Percentiles rank a stretch among this genome's conserved stretches.
phyloP scores from a whole-genome alignment of 2,888 invertebrate genomes.

The Dorcus hopei region DNA sequence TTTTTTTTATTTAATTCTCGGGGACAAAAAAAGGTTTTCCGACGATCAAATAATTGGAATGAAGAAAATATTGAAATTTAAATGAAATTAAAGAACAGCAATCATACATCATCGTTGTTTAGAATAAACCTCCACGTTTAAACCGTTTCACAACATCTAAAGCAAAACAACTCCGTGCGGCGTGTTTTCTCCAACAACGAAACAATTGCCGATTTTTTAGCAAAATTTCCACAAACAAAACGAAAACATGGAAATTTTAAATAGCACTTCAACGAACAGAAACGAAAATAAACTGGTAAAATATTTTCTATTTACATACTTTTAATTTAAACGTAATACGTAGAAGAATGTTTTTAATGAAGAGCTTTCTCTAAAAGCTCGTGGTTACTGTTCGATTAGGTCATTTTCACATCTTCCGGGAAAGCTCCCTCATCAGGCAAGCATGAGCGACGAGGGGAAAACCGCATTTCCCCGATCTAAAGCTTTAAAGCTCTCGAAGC shows the following conservation, averaged over 20 bases:
- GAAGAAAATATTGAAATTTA: too few species aligned
- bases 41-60: too few species aligned
- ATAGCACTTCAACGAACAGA: too few species aligned
- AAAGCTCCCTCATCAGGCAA: conserved; percentile 22
- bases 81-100: not conserved
- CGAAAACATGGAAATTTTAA: too few species aligned
- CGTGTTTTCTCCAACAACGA: not conserved
- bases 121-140: not conserved
- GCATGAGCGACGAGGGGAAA: not conserved
- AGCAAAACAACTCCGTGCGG: not conserved
- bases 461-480: not conserved
- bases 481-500: too few species aligned
- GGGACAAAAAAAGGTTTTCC: too few species aligned
- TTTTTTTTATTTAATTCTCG: too few species aligned
- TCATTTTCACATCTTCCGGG: conserved; percentile 29
- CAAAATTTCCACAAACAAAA: too few species aligned
- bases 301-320: too few species aligned
- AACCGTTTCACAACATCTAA: not conserved
- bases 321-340: too few species aligned
- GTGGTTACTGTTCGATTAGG: conserved; percentile 18
- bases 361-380: conserved; percentile 19
- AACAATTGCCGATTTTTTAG: not conserved
- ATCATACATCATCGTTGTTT: not conserved
- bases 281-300: too few species aligned
- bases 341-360: not conserved